A percentile compares a stretch with the other conserved stretches of the same genome.
Evolutionary conservation across 1,140 invertebrate species (phyloP).

Genomic region (Drosophila arawakana): DNA sequence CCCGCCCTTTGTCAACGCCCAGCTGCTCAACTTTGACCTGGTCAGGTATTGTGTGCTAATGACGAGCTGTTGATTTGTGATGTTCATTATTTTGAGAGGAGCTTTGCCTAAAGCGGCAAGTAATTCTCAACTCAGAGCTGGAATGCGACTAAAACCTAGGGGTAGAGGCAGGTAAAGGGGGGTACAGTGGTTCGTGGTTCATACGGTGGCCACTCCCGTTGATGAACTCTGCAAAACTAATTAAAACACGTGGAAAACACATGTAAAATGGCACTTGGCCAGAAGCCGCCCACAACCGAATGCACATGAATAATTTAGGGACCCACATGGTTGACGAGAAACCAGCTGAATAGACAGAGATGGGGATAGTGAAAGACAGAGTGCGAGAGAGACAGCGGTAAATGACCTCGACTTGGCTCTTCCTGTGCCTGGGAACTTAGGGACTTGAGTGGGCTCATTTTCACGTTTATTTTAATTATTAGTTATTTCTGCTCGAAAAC

Average conservation of each 20-base stretch:
- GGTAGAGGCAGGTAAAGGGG: no score
- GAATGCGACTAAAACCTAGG: background rate
- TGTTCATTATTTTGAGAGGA: conserved; percentile 69
- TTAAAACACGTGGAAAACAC: conserved; percentile 77
- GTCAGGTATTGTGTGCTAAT: conserved; percentile 59
- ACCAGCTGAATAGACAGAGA: background rate
- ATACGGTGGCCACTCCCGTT: conserved; percentile 36
- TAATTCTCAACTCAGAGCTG: conserved; percentile 14
- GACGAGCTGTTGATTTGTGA: conserved; percentile 76
- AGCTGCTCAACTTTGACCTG: conserved; percentile 18
- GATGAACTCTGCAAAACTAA: conserved; percentile 78
- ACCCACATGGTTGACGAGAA: conserved; percentile 15
- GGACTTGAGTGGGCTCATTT: conserved; percentile 35
- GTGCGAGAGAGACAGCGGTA: background rate
- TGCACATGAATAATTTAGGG: conserved; percentile 66
- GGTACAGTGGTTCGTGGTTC: background rate
- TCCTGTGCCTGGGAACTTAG: conserved; percentile 6
- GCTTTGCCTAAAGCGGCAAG: conserved; percentile 4
- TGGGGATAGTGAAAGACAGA: background rate
- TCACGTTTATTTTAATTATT: conserved; percentile 41
- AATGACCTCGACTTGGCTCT: conserved; percentile 44
- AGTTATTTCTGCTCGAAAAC: conserved; percentile 39
- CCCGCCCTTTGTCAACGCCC: background rate
- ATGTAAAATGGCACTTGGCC: conserved; percentile 50
- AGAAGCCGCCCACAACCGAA: conserved; percentile 34